Conservation (phyloP, 2,888 invertebrate genomes). For the Ypsolopha scabrella region DNA sequence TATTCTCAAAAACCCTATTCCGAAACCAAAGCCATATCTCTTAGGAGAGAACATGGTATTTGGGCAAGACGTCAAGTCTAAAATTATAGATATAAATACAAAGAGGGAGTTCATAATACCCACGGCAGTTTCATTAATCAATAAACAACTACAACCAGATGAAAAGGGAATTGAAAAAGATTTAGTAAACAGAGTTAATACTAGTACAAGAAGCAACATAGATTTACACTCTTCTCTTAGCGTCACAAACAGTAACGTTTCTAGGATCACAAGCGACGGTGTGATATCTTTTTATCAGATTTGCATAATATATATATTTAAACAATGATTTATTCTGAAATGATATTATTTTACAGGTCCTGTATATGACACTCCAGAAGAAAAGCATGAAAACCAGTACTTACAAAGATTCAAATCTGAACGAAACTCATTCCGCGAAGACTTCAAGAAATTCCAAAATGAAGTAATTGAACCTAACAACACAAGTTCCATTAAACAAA, state of each 20-base stretch:
- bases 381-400: not conserved
- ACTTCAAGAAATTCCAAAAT: conserved; percentile 4
- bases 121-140: conserved; percentile 48
- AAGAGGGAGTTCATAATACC: conserved; percentile 20
- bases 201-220: not conserved
- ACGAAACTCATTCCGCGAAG: conserved; percentile 1
- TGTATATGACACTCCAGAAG: not conserved
- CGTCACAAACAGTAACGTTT: conserved; percentile 13
- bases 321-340: not conserved
- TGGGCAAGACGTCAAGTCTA: conserved; percentile 23
- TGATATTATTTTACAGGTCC: not conserved
- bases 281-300: conserved; percentile 14
- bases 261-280: conserved; percentile 44
- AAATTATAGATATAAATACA: conserved; percentile 19
- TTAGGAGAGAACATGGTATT: conserved; percentile 75
- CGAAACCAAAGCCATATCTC: conserved; percentile 81
- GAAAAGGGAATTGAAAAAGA: not conserved
- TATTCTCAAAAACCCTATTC: conserved; percentile 80
- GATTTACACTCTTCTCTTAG: not conserved
- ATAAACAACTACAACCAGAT: conserved; percentile 35
- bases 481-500: conserved; percentile 20
- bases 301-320: conserved; percentile 1
- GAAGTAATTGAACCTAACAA: conserved; percentile 11
- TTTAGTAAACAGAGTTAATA: not conserved
- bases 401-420: not conserved